Evolutionary conservation across 2,888 invertebrate genomes (phyloP).

Genomic region (Cotesia congregata): DNA sequence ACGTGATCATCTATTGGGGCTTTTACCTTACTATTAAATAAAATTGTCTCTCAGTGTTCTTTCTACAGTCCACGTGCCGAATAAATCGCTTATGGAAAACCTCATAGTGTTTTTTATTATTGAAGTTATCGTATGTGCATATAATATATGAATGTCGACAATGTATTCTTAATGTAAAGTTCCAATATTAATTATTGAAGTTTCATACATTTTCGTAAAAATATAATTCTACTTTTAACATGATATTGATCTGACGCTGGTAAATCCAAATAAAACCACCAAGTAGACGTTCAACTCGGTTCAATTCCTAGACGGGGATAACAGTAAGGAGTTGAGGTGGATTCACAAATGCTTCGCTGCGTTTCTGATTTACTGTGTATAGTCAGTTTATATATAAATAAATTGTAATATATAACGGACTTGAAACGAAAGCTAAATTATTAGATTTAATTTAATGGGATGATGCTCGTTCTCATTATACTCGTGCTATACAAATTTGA

Average conservation of each 20-base stretch:
- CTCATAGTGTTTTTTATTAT: no score
- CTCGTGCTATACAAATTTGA: no score
- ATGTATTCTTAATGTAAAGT: no score
- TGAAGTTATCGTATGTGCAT: no score
- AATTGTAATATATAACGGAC: constrained; percentile 5
- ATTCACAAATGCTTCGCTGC: constrained; percentile 61
- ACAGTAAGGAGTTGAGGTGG: constrained; percentile 39
- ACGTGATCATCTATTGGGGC: no score
- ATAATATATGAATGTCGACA: no score
- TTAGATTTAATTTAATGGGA: background rate
- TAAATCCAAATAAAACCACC: background rate
- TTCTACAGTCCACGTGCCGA: no score
- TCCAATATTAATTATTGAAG: no score
- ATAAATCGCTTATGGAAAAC: no score
- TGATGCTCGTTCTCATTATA: background rate
- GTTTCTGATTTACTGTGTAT: constrained; percentile 61
- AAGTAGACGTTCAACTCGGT: background rate
- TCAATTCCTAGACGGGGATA: background rate
- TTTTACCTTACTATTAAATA: no score
- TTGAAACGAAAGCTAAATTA: constrained; percentile 17
- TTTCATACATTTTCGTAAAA: no score
- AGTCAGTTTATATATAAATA: constrained; percentile 35
- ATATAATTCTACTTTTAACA: background rate
- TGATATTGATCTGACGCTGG: background rate
- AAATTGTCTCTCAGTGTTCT: no score